Evolutionary conservation across 1,140 invertebrate genomes (phyloP).

Genomic region (Popillia japonica): DNA sequence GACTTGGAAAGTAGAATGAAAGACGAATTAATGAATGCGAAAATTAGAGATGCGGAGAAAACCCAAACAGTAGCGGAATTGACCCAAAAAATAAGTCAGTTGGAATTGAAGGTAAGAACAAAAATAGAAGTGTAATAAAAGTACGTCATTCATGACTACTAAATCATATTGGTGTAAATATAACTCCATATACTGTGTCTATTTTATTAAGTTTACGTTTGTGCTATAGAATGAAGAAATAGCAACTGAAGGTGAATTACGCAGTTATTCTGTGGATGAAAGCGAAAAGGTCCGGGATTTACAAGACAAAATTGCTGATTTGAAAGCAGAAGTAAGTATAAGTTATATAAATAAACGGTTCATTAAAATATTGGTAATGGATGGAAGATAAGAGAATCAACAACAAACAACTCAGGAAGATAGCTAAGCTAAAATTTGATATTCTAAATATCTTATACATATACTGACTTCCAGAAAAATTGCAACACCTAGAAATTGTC

Average conservation of each 20-base stretch:
- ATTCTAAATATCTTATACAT: too few relatives aligned
- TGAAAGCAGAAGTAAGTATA: slow-evolving; percentile 86
- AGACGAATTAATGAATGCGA: slow-evolving; percentile 93
- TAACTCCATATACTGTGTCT: not conserved
- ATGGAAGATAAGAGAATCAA: too few relatives aligned
- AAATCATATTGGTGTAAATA: too few relatives aligned
- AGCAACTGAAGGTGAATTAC: slow-evolving; percentile 86
- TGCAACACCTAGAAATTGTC: too few relatives aligned
- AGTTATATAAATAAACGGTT: not conserved
- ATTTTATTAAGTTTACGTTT: slow-evolving; percentile 45
- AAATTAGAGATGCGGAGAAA: slow-evolving; percentile 93
- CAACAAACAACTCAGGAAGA: too few relatives aligned
- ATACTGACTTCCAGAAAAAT: too few relatives aligned
- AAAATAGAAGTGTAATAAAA: too few relatives aligned
- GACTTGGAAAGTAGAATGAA: slow-evolving; percentile 93
- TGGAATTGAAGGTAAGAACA: slow-evolving; percentile 84
- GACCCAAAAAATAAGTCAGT: slow-evolving; percentile 90
- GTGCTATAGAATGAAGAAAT: slow-evolving; percentile 86
- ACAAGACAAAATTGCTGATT: slow-evolving; percentile 88
- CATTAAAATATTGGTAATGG: too few relatives aligned
- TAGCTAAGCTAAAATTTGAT: too few relatives aligned
- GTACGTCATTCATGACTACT: too few relatives aligned
- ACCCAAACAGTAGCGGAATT: slow-evolving; percentile 94
- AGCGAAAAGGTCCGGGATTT: slow-evolving; percentile 86
- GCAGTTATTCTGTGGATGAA: slow-evolving; percentile 77